A percentile compares a stretch with the other conserved stretches of the same genome.
These are phyloP conservation scores for Drosophila bocqueti DNA, from an alignment of 1,140 invertebrate species.

Conservation along the genomic window DNA sequence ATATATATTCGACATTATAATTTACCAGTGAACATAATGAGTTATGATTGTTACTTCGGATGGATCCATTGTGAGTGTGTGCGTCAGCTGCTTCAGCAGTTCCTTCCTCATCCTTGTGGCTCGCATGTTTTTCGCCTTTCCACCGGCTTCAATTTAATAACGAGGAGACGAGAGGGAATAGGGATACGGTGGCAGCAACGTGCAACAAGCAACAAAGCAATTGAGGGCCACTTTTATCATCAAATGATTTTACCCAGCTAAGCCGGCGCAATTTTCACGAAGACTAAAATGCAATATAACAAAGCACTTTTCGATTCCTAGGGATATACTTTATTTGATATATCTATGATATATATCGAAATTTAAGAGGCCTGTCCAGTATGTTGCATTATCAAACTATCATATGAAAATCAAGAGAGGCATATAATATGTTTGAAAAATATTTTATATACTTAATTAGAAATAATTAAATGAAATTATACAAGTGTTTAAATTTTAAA, in stretches of 20 bases:
- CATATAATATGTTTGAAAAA: no score
- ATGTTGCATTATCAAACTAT: neutral
- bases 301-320: neutral
- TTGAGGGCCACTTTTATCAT: slow-evolving; percentile 78
- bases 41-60: slow-evolving; percentile 49
- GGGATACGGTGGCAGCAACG: slow-evolving; percentile 3
- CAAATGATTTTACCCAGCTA: slow-evolving; percentile 72
- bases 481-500: no score
- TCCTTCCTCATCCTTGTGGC: slow-evolving; percentile 20
- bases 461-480: neutral
- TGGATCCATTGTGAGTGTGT: slow-evolving; percentile 23
- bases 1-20: slow-evolving; percentile 26
- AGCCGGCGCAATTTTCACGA: slow-evolving; percentile 65
- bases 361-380: neutral
- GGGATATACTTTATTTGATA: neutral
- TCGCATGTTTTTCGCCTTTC: slow-evolving; percentile 22
- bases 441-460: neutral
- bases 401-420: neutral
- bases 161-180: slow-evolving; percentile 2
- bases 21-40: slow-evolving; percentile 37
- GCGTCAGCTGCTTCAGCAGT: slow-evolving; percentile 26
- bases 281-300: neutral
- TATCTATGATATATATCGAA: neutral
- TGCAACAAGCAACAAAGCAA: slow-evolving; percentile 71
- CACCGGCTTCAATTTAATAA: slow-evolving; percentile 65